Base-by-base conservation (phyloP, 1,140 invertebrate species). In the Drosophila dunni region DNA sequence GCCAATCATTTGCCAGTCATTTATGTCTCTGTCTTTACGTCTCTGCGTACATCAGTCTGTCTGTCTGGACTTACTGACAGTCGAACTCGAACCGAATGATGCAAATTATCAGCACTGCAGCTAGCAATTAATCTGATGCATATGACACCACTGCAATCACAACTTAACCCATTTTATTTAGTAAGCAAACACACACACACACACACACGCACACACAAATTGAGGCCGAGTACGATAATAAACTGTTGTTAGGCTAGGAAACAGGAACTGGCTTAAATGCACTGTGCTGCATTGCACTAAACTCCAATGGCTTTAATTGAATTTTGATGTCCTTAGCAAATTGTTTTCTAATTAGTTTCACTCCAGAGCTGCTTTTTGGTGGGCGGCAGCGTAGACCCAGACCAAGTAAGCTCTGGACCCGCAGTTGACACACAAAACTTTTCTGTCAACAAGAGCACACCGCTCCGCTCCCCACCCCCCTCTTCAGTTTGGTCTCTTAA, bases 341-440 rank as follows among this genome's bases (percentile, higher is more conserved):
- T 88, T 88, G 84, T 88, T 88, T 88, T 89, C 84, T 88, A 88
- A 88, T 88, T 88, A 88, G 84, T 88, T 88, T 88, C 71, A 74
- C 56, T 56, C 51, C 11, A 13, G 20, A 53, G 15, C 54, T 42
- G 42, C 24, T 54, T 11, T 17, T 33, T 36, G 62, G 51, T 54
- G 29, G 24, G 50, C 17, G 17, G 0, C 17, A 20, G 17, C 17
- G 17, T 1, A 20, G 17, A 20, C 17, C 17, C 17, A 20, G 17
- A 20, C 17, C 17, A 20, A 20, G 17, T 20, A 20, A 20, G 7
- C 7, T 17, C 29, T 48, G 44, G 57, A 46, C 62, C 65, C 63
- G 50, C 53, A 85, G 82, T 86, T 88, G 83, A 88, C 83, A 88
- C 78, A 88, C 73, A 86, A 86, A 86, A 86, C 65, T 86, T 86